Evolutionary conservation across 2,113 vertebrate species (phyloP).

Genomic region (Eretmochelys imbricata): DNA sequence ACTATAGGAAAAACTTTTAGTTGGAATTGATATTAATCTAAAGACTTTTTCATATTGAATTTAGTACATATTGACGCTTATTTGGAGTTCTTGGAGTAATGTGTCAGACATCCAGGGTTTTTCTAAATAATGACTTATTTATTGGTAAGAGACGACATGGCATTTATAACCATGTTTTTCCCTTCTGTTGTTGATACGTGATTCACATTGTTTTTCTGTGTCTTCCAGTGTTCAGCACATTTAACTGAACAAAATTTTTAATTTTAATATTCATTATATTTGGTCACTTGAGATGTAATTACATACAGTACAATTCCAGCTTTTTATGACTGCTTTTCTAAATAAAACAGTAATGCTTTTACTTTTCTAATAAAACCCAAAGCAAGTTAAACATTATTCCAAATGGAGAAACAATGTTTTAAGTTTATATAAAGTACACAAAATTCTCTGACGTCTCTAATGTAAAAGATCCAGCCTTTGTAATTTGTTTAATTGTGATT

Average conservation of each 20-base stretch:
- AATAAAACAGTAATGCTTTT: slow-evolving; percentile 65
- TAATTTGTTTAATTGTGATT: slow-evolving; percentile 77
- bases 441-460: slow-evolving; percentile 54
- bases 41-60: slow-evolving; percentile 58
- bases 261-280: slow-evolving; percentile 75
- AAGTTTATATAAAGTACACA: slow-evolving; percentile 69
- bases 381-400: slow-evolving; percentile 68
- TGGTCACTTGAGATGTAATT: slow-evolving; percentile 72
- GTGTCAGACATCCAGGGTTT: slow-evolving; percentile 55
- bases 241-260: slow-evolving; percentile 71
- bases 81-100: slow-evolving; percentile 53
- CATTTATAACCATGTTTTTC: slow-evolving; percentile 36
- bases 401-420: slow-evolving; percentile 66
- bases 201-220: slow-evolving; percentile 52
- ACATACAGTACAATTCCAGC: slow-evolving; percentile 65
- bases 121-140: slow-evolving; percentile 59
- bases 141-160: slow-evolving; percentile 57
- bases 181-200: slow-evolving; percentile 64
- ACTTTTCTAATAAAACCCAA: slow-evolving; percentile 78
- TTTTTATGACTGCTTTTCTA: slow-evolving; percentile 83
- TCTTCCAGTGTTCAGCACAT: slow-evolving; percentile 75
- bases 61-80: slow-evolving; percentile 51
- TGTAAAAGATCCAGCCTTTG: slow-evolving; percentile 77
- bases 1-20: slow-evolving; percentile 50
- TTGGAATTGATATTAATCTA: slow-evolving; percentile 47